Evolutionary conservation across 2,113 vertebrate species (phyloP).

Genomic region (Climacteris rufus): DNA sequence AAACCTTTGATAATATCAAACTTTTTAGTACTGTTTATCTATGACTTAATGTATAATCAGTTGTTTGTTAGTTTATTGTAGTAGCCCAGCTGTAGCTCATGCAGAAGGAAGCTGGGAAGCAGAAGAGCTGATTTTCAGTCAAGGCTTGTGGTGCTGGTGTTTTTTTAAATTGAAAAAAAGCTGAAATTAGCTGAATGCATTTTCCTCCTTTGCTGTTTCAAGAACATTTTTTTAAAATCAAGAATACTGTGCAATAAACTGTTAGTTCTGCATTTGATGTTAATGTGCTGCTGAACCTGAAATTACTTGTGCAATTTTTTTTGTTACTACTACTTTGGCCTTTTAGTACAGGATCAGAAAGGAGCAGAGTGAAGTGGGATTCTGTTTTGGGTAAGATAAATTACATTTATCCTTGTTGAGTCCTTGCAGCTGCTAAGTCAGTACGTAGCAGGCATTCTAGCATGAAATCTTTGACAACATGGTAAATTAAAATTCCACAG

Average conservation of each 20-base stretch:
- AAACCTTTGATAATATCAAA: not conserved
- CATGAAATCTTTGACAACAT: not conserved
- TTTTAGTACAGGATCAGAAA: not conserved
- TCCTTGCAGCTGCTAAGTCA: not conserved
- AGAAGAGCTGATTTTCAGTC: not conserved
- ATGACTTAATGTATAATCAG: conserved; percentile 25
- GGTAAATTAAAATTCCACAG: not conserved
- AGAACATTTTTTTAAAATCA: not conserved
- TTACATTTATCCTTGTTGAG: not conserved
- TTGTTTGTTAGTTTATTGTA: conserved; percentile 18
- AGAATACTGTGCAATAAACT: not conserved
- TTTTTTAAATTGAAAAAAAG: not conserved
- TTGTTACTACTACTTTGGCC: not conserved
- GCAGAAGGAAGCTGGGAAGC: not conserved
- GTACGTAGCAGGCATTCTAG: not conserved
- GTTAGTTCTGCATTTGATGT: not conserved
- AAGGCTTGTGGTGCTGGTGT: not conserved
- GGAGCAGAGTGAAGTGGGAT: not conserved
- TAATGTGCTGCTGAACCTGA: not conserved
- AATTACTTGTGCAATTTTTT: not conserved
- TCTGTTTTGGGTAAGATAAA: not conserved
- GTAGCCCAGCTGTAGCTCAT: not conserved
- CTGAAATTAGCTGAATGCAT: not conserved
- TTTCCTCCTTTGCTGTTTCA: not conserved
- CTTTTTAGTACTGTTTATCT: conserved; percentile 9